phyloP scores from a whole-genome alignment of 2,888 invertebrate species.

The Invenusta paracnida region DNA sequence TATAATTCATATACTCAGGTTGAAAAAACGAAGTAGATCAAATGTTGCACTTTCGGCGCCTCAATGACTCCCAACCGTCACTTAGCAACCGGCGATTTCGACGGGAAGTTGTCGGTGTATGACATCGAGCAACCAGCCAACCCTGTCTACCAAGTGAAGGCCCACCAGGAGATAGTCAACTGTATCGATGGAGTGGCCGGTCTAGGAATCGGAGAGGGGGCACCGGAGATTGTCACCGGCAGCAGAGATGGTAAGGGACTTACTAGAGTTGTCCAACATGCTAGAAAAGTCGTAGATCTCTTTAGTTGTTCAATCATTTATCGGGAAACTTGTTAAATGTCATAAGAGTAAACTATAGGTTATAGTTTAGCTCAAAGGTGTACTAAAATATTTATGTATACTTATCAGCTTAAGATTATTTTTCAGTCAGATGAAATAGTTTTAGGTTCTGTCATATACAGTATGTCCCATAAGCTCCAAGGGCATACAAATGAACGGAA shows the following conservation, averaged over 20 bases:
- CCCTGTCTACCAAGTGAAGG: conserved; percentile 69
- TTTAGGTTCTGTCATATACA: too few relatives aligned
- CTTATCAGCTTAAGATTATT: too few relatives aligned
- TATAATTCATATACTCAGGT: conserved; percentile 64
- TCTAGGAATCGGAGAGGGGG: conserved; percentile 74
- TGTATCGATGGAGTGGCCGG: conserved; percentile 85
- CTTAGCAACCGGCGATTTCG: conserved; percentile 84
- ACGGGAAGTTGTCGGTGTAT: conserved; percentile 78
- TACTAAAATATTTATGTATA: too few relatives aligned
- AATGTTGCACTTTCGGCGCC: conserved; percentile 88
- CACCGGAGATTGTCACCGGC: conserved; percentile 89
- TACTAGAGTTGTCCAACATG: conserved; percentile 34
- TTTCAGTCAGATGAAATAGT: too few relatives aligned
- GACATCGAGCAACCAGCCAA: conserved; percentile 45
- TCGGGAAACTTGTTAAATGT: too few relatives aligned
- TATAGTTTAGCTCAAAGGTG: too few relatives aligned
- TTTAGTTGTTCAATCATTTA: too few relatives aligned
- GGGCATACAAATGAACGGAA: too few relatives aligned
- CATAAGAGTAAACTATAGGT: too few relatives aligned
- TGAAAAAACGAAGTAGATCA: conserved; percentile 77
- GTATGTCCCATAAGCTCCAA: too few relatives aligned
- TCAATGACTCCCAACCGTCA: conserved; percentile 71
- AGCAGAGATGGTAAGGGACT: conserved; percentile 75
- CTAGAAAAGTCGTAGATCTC: too few relatives aligned
- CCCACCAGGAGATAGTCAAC: conserved; percentile 80